Evolutionary conservation across 2,113 vertebrate species (phyloP), one percentile per base, ranked within the genome.

Genomic region (Ornithorhynchus anatinus): DNA sequence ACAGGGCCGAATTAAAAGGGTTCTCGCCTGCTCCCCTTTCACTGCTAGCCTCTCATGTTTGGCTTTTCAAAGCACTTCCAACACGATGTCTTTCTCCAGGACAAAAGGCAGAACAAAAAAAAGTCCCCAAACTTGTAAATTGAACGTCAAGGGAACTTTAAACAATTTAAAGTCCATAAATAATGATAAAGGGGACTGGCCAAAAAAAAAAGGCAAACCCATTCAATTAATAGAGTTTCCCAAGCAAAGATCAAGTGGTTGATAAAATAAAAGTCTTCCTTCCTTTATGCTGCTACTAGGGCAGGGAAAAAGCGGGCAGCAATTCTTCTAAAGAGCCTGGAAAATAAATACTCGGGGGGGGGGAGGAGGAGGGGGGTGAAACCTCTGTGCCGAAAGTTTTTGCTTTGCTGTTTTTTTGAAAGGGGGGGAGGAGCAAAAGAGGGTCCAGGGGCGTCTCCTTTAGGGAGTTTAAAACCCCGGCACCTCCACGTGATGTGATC

Each of bases 131-230:
- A 93, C 89, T 94, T 93, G 92, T 93, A 93, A 93, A 94, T 92
- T 88, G 91, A 91, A 92, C 84, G 92, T 90, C 90, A 91, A 90
- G 92, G 89, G 88, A 90, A 92, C 89, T 92, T 92, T 82, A 84
- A 88, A 86, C 91, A 88, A 92, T 93, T 90, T 92, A 90, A 92
- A 91, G 92, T 79, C 91, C 90, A 90, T 93, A 92, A 94, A 94
- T 92, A 92, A 92, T 86, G 92, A 92, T 92, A 89, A 92, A 91
- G 91, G 83, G 84, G 80, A 66, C 85, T 82, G 89, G 88, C 80
- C 11, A 86, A 89, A 88, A 87, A 91, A 86, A 89, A 88, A 87
- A 91, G 91, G 88, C 91, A 92, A 93, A 83, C 92, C 93, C 90
- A 89, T 89, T 92, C 93, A 90, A 92, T 93, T 92, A 92, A 90